A percentile compares a stretch with the other conserved stretches of the same genome.
phyloP scores from a whole-genome alignment of 2,113 vertebrate genomes.

The Sisor rabdophorus region DNA sequence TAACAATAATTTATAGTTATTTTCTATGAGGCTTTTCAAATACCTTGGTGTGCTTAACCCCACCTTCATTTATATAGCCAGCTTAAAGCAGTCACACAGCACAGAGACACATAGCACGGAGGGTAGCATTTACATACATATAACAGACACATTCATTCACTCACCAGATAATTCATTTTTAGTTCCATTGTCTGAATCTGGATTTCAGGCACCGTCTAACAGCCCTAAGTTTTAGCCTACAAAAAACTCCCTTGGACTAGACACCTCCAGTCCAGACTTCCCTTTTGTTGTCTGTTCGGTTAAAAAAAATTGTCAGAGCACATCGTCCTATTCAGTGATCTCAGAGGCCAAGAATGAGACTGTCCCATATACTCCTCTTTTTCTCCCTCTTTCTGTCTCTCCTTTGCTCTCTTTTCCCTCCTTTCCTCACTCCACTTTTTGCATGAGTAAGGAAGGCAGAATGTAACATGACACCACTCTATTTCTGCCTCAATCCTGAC shows the following conservation, averaged over 20 bases:
- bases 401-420: conserved; percentile 37
- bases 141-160: conserved; percentile 48
- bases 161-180: conserved; percentile 67
- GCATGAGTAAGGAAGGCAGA: conserved; percentile 50
- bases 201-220: conserved; percentile 47
- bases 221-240: conserved; percentile 39
- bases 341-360: conserved; percentile 54
- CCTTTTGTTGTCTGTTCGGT: conserved; percentile 18
- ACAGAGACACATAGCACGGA: conserved; percentile 43
- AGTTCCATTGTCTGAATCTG: conserved; percentile 41
- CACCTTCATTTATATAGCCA: conserved; percentile 53
- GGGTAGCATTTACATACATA: conserved; percentile 43
- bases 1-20: conserved; percentile 36
- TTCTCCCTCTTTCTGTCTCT: conserved; percentile 39
- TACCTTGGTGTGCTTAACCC: conserved; percentile 29
- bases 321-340: conserved; percentile 59
- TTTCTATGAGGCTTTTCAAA: conserved; percentile 14
- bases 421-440: conserved; percentile 25
- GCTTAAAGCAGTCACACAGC: conserved; percentile 49
- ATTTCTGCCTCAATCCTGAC: conserved; percentile 63
- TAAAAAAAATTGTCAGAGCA: conserved; percentile 14
- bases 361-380: conserved; percentile 44
- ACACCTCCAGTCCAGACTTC: conserved; percentile 44
- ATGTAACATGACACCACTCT: conserved; percentile 64
- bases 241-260: conserved; percentile 30